Evolutionary conservation across 2,113 vertebrate species (phyloP).

Genomic region (Cyanoderma ruficeps): DNA sequence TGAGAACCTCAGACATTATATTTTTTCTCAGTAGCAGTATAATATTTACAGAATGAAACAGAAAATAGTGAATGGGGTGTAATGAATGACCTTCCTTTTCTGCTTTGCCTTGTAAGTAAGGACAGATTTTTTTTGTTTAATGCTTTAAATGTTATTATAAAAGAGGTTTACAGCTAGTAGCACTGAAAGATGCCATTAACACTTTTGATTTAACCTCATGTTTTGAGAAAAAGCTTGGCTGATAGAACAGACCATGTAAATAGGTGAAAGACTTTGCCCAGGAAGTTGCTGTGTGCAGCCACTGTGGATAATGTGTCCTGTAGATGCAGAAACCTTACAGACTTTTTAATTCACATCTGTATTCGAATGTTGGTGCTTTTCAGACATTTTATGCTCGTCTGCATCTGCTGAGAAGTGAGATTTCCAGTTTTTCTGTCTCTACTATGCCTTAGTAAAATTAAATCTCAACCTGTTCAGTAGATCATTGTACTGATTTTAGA

Average conservation of each 20-base stretch:
- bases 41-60: constrained; percentile 72
- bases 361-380: neutral
- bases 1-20: constrained; percentile 66
- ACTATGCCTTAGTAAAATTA: neutral
- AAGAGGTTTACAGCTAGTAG: constrained; percentile 7
- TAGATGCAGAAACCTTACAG: neutral
- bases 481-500: neutral
- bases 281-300: neutral
- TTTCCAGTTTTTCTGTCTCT: neutral
- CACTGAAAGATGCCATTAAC: constrained; percentile 34
- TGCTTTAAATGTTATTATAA: constrained; percentile 42
- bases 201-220: constrained; percentile 43
- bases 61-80: constrained; percentile 69
- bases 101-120: constrained; percentile 78
- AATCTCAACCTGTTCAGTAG: neutral
- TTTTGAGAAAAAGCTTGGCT: neutral
- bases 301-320: neutral
- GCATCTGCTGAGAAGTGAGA: neutral
- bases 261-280: constrained; percentile 23
- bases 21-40: constrained; percentile 64
- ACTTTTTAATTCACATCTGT: neutral
- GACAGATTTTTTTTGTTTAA: constrained; percentile 56
- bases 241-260: constrained; percentile 23
- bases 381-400: neutral
- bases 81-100: constrained; percentile 71